These are phyloP conservation scores for Silvanus unidentatus DNA, from an alignment of 2,888 invertebrate genomes.

Conservation along the genomic window DNA sequence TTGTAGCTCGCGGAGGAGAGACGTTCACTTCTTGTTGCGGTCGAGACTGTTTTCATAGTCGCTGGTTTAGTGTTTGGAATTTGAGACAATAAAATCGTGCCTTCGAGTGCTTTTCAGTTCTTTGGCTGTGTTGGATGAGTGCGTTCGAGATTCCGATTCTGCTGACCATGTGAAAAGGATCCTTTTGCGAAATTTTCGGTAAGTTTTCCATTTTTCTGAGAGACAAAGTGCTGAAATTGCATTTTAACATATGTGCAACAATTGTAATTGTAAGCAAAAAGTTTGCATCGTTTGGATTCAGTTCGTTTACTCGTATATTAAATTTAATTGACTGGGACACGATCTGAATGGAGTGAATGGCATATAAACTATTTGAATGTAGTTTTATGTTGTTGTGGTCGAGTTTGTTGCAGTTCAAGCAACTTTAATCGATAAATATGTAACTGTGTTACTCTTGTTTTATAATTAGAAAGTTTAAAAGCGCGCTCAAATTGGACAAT, in stretches of 20 bases:
- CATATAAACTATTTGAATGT: constrained; percentile 1
- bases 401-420: background rate
- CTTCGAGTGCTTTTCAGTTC: too few relatives aligned
- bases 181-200: constrained; percentile 7
- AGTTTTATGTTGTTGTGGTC: background rate
- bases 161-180: constrained; percentile 11
- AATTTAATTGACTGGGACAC: constrained; percentile 14
- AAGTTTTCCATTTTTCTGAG: background rate
- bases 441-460: too few relatives aligned
- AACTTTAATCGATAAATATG: too few relatives aligned
- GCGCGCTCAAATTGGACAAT: too few relatives aligned
- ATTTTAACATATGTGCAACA: too few relatives aligned
- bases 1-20: constrained; percentile 26
- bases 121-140: too few relatives aligned
- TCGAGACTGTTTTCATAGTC: constrained; percentile 8
- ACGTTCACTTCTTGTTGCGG: constrained; percentile 14
- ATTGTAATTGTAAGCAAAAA: too few relatives aligned
- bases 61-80: constrained; percentile 10
- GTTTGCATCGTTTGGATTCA: too few relatives aligned
- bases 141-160: too few relatives aligned
- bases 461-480: too few relatives aligned
- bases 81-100: too few relatives aligned
- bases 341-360: background rate
- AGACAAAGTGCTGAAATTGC: too few relatives aligned
- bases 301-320: constrained; percentile 9